phyloP scores from a whole-genome alignment of 2,113 vertebrate species.

The Tretioscincus oriximinensis region DNA sequence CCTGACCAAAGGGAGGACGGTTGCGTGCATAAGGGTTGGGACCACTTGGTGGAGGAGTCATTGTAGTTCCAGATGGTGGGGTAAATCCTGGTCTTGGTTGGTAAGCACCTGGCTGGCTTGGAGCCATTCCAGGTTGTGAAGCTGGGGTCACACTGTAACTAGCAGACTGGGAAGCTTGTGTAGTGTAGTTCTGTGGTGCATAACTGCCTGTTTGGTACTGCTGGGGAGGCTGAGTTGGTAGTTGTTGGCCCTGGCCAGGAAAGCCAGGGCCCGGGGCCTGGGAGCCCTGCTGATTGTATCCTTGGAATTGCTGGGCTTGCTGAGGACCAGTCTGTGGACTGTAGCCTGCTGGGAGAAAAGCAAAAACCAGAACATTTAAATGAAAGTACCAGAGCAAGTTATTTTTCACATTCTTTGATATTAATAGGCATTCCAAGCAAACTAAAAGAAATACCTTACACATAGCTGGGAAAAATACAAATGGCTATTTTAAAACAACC shows the following conservation, averaged over 20 bases:
- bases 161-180: slow-evolving; percentile 86
- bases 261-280: slow-evolving; percentile 80
- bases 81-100: slow-evolving; percentile 89
- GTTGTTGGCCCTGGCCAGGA: slow-evolving; percentile 78
- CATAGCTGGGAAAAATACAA: background rate
- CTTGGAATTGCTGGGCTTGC: slow-evolving; percentile 89
- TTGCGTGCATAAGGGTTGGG: slow-evolving; percentile 93
- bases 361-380: slow-evolving; percentile 8
- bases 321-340: slow-evolving; percentile 86
- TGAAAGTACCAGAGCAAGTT: accelerated
- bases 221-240: slow-evolving; percentile 81
- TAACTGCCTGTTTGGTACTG: slow-evolving; percentile 87
- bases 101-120: slow-evolving; percentile 78
- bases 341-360: slow-evolving; percentile 81
- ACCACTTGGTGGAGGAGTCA: slow-evolving; percentile 85
- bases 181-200: slow-evolving; percentile 88
- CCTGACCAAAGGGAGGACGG: slow-evolving; percentile 88
- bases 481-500: background rate
- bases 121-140: slow-evolving; percentile 78
- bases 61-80: slow-evolving; percentile 83
- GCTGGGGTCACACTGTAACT: slow-evolving; percentile 84
- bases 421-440: background rate
- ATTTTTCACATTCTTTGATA: background rate
- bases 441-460: background rate
- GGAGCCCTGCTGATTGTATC: slow-evolving; percentile 83